phyloP scores from a whole-genome alignment of 2,888 invertebrate genomes.

The Hetaerina titia region DNA sequence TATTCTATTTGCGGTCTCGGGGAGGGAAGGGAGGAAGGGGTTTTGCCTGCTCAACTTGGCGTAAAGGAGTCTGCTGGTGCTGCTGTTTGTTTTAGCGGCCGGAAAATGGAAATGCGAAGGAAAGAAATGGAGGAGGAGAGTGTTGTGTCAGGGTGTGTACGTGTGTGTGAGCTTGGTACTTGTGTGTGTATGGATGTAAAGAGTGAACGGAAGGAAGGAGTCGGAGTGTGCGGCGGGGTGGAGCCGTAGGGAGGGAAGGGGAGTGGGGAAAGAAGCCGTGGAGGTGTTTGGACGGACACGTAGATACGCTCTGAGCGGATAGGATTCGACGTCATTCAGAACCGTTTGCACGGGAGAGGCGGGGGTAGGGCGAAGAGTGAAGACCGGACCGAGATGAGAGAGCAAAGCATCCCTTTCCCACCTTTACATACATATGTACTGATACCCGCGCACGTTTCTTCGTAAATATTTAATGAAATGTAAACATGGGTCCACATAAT shows the following conservation, averaged over 20 bases:
- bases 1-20: constrained; percentile 38
- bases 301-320: neutral
- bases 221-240: too few species aligned
- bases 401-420: neutral
- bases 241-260: neutral
- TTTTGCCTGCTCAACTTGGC: constrained; percentile 43
- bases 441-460: neutral
- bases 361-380: neutral
- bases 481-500: neutral
- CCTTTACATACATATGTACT: neutral
- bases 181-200: neutral
- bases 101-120: neutral
- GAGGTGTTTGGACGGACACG: neutral
- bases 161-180: neutral
- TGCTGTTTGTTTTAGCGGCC: constrained; percentile 28
- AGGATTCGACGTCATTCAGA: neutral
- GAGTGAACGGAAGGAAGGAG: neutral
- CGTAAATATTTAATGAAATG: neutral
- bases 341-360: too few species aligned
- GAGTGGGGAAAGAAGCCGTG: neutral
- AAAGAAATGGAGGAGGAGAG: neutral
- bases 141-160: neutral
- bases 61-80: constrained; percentile 33
- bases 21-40: neutral
- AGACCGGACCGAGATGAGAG: neutral